These are phyloP conservation scores for Danio choprae DNA, from an alignment of 2,797 vertebrate species.

Conservation along the genomic window DNA sequence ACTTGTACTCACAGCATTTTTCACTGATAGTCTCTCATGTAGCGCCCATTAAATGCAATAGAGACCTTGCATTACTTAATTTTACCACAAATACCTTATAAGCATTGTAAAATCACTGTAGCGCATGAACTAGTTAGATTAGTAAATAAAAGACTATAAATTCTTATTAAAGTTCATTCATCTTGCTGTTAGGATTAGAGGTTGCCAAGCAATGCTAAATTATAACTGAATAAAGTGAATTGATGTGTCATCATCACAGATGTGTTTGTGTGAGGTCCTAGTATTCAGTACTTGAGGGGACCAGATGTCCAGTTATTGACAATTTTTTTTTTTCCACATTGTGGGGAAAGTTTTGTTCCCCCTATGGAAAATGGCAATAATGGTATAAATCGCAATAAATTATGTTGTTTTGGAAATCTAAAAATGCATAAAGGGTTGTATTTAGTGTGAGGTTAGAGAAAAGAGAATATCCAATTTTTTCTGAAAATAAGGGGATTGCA, in stretches of 20 bases:
- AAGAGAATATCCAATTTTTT: no score
- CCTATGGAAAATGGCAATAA: no score
- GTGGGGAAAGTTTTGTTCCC: no score
- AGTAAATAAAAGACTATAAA: not conserved
- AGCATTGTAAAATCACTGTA: not conserved
- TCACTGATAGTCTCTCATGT: slow-evolving; percentile 33
- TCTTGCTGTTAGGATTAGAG: not conserved
- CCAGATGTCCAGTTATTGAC: no score
- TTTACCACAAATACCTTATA: not conserved
- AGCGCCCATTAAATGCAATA: slow-evolving; percentile 4
- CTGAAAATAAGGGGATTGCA: no score
- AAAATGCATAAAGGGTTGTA: no score
- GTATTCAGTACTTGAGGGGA: no score
- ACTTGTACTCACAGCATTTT: slow-evolving; percentile 1
- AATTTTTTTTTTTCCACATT: no score
- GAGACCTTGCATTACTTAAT: not conserved
- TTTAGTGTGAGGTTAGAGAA: no score
- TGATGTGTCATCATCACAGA: not conserved
- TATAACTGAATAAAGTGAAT: not conserved
- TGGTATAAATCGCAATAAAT: no score
- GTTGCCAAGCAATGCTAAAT: not conserved
- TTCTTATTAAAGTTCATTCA: not conserved
- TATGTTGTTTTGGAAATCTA: no score
- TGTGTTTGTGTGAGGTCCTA: not conserved
- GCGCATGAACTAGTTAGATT: not conserved